Evolutionary conservation across 1,140 invertebrate genomes (phyloP).

Genomic region (Penaeus indicus): DNA sequence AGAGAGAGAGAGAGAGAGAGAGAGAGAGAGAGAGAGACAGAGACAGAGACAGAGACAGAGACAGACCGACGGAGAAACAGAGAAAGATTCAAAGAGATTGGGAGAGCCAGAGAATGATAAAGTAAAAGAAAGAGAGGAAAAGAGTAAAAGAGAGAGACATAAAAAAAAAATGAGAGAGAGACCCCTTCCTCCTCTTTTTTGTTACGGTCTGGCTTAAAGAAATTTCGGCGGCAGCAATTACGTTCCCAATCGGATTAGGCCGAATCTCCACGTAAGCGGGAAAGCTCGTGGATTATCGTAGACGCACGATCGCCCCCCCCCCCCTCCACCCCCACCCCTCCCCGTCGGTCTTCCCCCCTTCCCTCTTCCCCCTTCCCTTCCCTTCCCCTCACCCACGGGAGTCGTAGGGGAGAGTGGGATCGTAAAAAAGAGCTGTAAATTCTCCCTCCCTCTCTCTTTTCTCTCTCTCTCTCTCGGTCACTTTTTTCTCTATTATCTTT

Average conservation of each 20-base stretch:
- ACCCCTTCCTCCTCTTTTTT: slow-evolving; percentile 42
- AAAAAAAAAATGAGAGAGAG: too few relatives aligned
- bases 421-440: slow-evolving; percentile 54
- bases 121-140: too few relatives aligned
- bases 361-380: too few relatives aligned
- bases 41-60: too few relatives aligned
- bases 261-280: slow-evolving; percentile 63
- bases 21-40: too few relatives aligned
- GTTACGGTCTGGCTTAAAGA: slow-evolving; percentile 51
- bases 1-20: too few relatives aligned
- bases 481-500: neutral
- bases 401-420: slow-evolving; percentile 16
- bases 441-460: neutral
- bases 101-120: too few relatives aligned
- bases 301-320: slow-evolving; percentile 59
- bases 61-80: too few relatives aligned
- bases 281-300: slow-evolving; percentile 62
- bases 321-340: neutral
- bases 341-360: too few relatives aligned
- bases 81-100: too few relatives aligned
- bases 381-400: slow-evolving; percentile 5
- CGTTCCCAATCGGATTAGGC: slow-evolving; percentile 61
- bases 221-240: slow-evolving; percentile 62
- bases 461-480: neutral
- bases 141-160: too few relatives aligned